Base-by-base conservation (phyloP, 2,888 invertebrate genomes). In the Amitus sp. region DNA sequence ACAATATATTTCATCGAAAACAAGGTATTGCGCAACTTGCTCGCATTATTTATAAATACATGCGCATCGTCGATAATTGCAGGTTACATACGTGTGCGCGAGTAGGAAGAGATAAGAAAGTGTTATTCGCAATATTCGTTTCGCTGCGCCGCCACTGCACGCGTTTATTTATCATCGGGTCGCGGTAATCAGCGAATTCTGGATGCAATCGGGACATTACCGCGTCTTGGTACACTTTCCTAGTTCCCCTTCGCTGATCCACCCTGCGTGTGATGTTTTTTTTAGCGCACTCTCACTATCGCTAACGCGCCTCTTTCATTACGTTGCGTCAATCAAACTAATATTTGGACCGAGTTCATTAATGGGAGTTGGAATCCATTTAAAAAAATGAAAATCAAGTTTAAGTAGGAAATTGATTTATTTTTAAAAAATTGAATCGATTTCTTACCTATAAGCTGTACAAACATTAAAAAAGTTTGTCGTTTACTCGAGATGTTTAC, bases 181-280 rank as follows among this genome's bases (percentile, higher is more conserved):
- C 39, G 43, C 53, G 60, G 60, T n/a, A n/a, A n/a, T n/a, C 64
- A 61, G 47, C 54, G 57, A 64, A 64, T 60, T 64, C 64, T 64
- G 61, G 64, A 60, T 64, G 57, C 60, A 64, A 64, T 60, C 60
- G 64, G 57, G 54, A 64, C 60, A 64, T 64, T 64, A 64, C 64
- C 60, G 27, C 64, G 64, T 67, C 65, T 63, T 64, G 54, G 62
- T 68, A 71, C 67, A 72, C 73, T 77, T 76, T 76, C 76, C 68
- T 74, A 72, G 77, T 77, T 76, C 77, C 75, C 76, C 77, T 76
- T 73, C 69, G 76, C 72, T 75, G 75, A 72, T 58, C 73, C 64
- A 73, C 74, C 73, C 73, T 73, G 74, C 73, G 72, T 73, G 75
- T 67, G 65, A n/a, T n/a, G 67, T 73, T 74, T 72, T 71, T 70